Evolutionary conservation across 2,113 vertebrate species (phyloP).

Genomic region (Tor tambroides): DNA sequence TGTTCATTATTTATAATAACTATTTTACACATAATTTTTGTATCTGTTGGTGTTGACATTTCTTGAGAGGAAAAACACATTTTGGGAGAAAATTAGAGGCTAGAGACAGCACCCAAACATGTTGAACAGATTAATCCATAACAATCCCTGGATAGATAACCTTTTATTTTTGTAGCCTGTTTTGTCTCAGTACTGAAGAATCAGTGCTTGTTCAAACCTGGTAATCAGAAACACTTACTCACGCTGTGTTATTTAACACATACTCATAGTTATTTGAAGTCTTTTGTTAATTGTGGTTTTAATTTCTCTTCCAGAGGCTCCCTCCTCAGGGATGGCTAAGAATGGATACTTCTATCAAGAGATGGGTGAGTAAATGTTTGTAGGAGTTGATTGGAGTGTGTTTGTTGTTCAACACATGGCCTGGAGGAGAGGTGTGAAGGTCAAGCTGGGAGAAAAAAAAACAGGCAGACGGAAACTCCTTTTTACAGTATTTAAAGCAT

Average conservation of each 20-base stretch:
- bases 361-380: conserved; percentile 83
- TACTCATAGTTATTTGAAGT: neutral
- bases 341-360: conserved; percentile 94
- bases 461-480: conserved; percentile 11
- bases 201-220: neutral
- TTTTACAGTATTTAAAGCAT: neutral
- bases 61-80: neutral
- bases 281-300: conserved; percentile 57
- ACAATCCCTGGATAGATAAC: neutral
- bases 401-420: conserved; percentile 10
- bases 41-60: neutral
- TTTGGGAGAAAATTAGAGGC: neutral
- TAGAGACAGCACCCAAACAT: neutral
- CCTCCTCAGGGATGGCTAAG: conserved; percentile 87
- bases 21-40: neutral
- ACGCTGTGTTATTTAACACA: neutral
- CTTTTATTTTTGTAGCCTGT: neutral
- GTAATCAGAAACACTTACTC: neutral
- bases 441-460: neutral
- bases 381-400: conserved; percentile 49
- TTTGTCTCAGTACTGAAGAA: neutral
- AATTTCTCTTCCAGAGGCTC: conserved; percentile 72
- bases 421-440: neutral
- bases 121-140: neutral
- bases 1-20: neutral